Percentiles rank a stretch among this genome's conserved stretches.
Evolutionary conservation across 2,797 vertebrate genomes (phyloP).

Genomic region (Aphelocoma californica): DNA sequence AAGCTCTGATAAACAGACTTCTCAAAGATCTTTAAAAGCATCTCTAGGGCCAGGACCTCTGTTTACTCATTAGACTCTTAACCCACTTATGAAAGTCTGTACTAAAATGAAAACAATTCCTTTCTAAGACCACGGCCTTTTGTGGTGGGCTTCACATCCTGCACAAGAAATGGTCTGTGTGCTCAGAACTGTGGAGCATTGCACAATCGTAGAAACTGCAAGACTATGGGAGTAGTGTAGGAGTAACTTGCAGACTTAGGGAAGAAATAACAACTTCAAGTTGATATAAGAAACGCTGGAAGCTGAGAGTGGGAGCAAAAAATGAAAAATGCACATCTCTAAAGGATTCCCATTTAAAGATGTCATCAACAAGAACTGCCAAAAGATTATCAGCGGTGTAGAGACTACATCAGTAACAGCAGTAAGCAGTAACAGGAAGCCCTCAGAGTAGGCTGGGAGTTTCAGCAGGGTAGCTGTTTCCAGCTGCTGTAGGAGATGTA

Average conservation of each 20-base stretch:
- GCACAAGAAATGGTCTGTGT: background rate
- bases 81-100: constrained; percentile 43
- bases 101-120: constrained; percentile 60
- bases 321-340: background rate
- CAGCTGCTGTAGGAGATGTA: background rate
- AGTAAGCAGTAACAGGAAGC: background rate
- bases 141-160: background rate
- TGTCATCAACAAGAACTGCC: background rate
- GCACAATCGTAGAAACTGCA: background rate
- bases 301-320: background rate
- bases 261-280: background rate
- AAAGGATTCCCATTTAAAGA: background rate
- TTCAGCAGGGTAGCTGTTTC: background rate
- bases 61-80: constrained; percentile 57
- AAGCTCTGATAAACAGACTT: constrained; percentile 39
- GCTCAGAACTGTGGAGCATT: background rate
- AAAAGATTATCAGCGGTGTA: background rate
- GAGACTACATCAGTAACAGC: background rate
- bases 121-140: background rate
- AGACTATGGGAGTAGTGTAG: background rate
- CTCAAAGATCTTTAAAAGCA: constrained; percentile 35
- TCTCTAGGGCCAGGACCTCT: constrained; percentile 28
- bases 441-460: background rate
- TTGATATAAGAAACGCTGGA: background rate
- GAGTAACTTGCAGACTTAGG: background rate